Conservation (phyloP, 2,113 vertebrate genomes). For the Vulpes vulpes region DNA sequence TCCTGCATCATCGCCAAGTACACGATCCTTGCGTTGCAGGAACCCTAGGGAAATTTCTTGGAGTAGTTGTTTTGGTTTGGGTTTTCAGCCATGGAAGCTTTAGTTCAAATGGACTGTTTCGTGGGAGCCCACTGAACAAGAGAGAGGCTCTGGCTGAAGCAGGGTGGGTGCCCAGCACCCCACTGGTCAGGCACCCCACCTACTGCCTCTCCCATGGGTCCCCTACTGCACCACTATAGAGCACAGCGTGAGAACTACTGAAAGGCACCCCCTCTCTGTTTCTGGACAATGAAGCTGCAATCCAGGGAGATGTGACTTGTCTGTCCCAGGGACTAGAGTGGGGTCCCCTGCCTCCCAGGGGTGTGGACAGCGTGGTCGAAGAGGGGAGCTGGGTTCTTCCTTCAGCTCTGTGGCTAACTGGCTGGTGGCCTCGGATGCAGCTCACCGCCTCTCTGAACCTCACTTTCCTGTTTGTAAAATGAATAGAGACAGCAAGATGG, state of each 20-base stretch:
- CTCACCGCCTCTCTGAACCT: not conserved
- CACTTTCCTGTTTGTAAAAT: not conserved
- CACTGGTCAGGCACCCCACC: not conserved
- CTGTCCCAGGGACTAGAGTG: not conserved
- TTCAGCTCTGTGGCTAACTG: not conserved
- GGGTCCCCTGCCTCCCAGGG: not conserved
- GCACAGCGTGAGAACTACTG: not conserved
- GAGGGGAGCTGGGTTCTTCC: too few relatives aligned
- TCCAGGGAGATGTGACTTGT: not conserved
- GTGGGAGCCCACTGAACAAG: not conserved
- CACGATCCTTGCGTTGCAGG: fast-evolving
- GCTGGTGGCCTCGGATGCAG: not conserved
- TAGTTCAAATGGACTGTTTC: not conserved
- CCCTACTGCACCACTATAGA: not conserved
- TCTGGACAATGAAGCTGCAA: not conserved
- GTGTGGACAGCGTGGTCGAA: fast-evolving
- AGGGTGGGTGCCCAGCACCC: not conserved
- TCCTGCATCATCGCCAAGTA: not conserved
- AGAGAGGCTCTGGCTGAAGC: not conserved
- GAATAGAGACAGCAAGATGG: not conserved
- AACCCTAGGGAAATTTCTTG: not conserved
- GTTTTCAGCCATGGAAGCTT: not conserved
- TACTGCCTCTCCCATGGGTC: not conserved
- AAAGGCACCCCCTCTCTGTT: not conserved
- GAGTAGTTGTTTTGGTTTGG: not conserved